Conservation (phyloP, 92 coral and sea anemone genomes). For the Porites lobata region DNA sequence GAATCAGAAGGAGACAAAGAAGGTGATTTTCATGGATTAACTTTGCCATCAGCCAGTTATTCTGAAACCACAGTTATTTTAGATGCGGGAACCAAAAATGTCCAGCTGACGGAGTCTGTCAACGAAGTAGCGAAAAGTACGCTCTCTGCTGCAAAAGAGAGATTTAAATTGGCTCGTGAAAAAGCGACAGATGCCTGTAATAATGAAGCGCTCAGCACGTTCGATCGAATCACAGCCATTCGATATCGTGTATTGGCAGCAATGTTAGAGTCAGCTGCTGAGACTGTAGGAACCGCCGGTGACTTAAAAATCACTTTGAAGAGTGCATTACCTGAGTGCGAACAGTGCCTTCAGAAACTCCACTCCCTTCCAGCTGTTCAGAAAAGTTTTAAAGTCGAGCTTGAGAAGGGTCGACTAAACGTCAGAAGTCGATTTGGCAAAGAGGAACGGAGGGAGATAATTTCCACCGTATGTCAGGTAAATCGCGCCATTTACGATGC, state of each 20-base stretch:
- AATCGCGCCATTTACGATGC: conserved; percentile 33
- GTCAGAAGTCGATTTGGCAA: not conserved
- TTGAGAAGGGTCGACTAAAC: not conserved
- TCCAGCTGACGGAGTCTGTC: not conserved
- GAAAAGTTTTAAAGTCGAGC: not conserved
- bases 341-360: not conserved
- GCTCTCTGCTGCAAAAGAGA: not conserved
- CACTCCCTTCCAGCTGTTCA: not conserved
- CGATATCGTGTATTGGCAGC: not conserved
- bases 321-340: too few relatives aligned
- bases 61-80: too few relatives aligned
- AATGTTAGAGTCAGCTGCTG: not conserved
- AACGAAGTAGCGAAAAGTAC: not conserved
- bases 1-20: too few relatives aligned
- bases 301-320: too few relatives aligned
- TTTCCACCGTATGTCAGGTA: conserved; percentile 33
- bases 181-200: not conserved
- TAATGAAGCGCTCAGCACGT: not conserved
- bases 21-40: too few relatives aligned
- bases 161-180: not conserved
- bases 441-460: conserved; percentile 17
- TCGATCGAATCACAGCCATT: not conserved
- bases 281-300: not conserved
- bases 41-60: too few relatives aligned
- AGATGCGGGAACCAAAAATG: too few relatives aligned